A percentile compares a stretch with the other conserved stretches of the same genome.
Evolutionary conservation across 1,140 invertebrate species (phyloP).

Genomic region (Heterodera schachtii): DNA sequence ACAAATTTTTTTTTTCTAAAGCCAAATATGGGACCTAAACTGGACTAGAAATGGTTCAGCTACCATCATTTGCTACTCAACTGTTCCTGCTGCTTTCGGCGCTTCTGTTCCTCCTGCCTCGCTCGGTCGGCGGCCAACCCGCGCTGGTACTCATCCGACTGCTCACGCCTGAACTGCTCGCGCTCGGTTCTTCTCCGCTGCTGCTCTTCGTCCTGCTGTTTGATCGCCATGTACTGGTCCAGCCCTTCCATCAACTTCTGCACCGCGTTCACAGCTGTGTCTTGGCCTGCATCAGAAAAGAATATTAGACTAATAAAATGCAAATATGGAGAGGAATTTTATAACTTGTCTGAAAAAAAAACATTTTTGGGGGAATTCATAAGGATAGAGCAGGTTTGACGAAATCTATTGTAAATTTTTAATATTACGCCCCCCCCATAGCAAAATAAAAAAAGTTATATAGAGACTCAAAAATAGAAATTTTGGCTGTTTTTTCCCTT

Average conservation of each 20-base stretch:
- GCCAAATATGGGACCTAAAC: no score
- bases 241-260: slow-evolving; percentile 44
- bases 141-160: slow-evolving; percentile 47
- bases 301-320: neutral
- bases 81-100: slow-evolving; percentile 33
- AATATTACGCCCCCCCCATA: no score
- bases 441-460: no score
- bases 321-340: neutral
- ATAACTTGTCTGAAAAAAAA: no score
- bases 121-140: slow-evolving; percentile 43
- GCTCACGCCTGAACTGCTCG: slow-evolving; percentile 48
- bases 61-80: neutral
- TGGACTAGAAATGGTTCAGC: neutral
- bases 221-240: slow-evolving; percentile 43
- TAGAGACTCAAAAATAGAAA: no score
- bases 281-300: slow-evolving; percentile 33
- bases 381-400: no score
- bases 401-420: no score
- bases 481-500: no score
- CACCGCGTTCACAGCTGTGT: slow-evolving; percentile 28
- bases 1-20: no score
- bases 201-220: slow-evolving; percentile 34
- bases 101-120: slow-evolving; percentile 37
- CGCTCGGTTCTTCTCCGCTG: slow-evolving; percentile 46
- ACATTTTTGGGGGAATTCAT: no score